A percentile compares a stretch with the other conserved stretches of the same genome.
phyloP scores from a whole-genome alignment of 2,888 invertebrate species.

The Lymantria monacha region DNA sequence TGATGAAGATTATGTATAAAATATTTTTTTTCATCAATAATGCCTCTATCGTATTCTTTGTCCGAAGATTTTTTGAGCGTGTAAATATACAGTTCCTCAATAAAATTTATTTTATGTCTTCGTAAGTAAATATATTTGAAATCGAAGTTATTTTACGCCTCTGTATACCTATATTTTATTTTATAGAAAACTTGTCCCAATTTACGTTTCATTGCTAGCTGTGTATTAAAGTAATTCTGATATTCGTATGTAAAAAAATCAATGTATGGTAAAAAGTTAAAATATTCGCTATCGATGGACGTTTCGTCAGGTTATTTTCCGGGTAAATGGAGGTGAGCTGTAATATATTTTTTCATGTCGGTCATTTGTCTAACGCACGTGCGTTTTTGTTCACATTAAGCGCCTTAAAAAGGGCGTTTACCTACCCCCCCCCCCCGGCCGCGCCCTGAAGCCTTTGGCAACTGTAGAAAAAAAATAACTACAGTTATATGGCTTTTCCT shows the following conservation, averaged over 20 bases:
- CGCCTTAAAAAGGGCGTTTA: constrained; percentile 62
- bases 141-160: constrained; percentile 46
- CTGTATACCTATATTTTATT: constrained; percentile 3
- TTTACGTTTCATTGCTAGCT: background rate
- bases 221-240: background rate
- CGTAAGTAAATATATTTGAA: constrained; percentile 56
- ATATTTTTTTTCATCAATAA: background rate
- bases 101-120: constrained; percentile 52
- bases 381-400: constrained; percentile 65
- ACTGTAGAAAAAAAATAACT: background rate
- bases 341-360: constrained; percentile 61
- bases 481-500: background rate
- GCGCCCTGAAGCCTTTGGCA: constrained; percentile 8
- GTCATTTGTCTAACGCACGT: constrained; percentile 65
- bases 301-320: constrained; percentile 1
- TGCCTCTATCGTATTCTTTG: background rate
- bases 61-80: background rate
- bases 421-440: constrained; percentile 26
- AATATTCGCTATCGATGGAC: background rate
- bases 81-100: constrained; percentile 40
- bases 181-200: background rate
- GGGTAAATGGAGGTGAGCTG: constrained; percentile 45
- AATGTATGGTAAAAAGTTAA: background rate
- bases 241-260: background rate
- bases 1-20: too few species aligned